Conservation (phyloP, 2,797 vertebrate genomes). For the Rhabdomys pumilio region DNA sequence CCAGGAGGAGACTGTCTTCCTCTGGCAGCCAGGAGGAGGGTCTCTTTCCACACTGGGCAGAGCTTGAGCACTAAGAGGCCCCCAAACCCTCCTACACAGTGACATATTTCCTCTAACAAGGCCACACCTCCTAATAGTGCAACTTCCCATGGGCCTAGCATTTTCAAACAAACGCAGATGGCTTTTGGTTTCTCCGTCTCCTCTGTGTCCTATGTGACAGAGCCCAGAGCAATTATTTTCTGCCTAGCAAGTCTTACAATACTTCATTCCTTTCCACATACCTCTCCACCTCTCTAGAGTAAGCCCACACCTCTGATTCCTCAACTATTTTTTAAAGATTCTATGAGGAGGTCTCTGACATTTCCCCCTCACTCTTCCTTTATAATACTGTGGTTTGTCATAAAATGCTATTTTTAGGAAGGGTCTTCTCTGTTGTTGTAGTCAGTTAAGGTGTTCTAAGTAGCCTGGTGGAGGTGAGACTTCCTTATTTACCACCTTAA, state of each 20-base stretch:
- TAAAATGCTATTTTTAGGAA: constrained; percentile 31
- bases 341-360: neutral
- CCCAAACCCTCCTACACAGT: neutral
- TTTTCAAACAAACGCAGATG: neutral
- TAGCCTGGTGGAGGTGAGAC: too few relatives aligned
- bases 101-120: neutral
- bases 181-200: neutral
- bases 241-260: neutral
- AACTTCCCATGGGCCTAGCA: neutral
- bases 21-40: neutral
- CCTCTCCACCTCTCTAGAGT: neutral
- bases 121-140: neutral
- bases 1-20: neutral
- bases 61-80: neutral
- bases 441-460: too few relatives aligned
- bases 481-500: too few relatives aligned
- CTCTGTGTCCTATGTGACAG: neutral
- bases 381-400: neutral
- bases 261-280: neutral
- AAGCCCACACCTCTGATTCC: neutral
- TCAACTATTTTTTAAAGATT: neutral
- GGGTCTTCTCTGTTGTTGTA: neutral
- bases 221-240: neutral
- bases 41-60: neutral
- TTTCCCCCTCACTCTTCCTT: neutral